Base-by-base conservation (phyloP, 37 sponge, comb jelly and placozoan species). In the Spongia lamella region DNA sequence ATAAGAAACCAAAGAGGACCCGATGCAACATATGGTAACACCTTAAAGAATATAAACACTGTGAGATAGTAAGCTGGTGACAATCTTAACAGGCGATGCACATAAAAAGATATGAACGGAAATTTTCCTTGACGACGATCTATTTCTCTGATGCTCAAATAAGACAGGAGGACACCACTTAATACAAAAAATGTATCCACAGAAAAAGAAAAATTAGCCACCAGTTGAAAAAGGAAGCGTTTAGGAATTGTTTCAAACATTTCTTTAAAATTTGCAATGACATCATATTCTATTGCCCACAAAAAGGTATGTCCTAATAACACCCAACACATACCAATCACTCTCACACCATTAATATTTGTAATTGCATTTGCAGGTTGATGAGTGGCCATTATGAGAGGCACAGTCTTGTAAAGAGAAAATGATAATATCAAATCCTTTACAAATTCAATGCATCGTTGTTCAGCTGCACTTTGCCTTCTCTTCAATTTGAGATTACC, bases 301-400 rank as follows among this genome's bases (percentile, higher is more conserved):
- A 78, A 1, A 38, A 40, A 68, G 7, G 60, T 56, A 54, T 94
- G 95, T 13, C 92, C 69, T 1, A 87, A 27, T 15, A 94, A 87
- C 25, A 90, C 88, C 95, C 95, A 94, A 34, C 67, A 84, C 85
- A 94, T 90, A 43, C 92, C 87, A 11, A 94, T 83, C 51, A 85
- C 81, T 7, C 95, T 83, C 17, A 94, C 64, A 2, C 91, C 91
- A 63, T 94, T 86, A 24, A 90, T 61, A 49, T 85, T 73, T 9
- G 79, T 73, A 43, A 94, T 87, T 26, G 85, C 86, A 56, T 50
- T 19, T 7, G 89, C 76, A 3, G 89, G 64, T 31, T 82, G 86
- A 1, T 74, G 55, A 19, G 89, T 93, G 27, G 84, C 56, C 33
- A 93, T 40, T 38, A 92, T 38, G 26, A 56, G 39, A 4, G 77